A percentile compares a stretch with the other conserved stretches of the same genome.
Conservation (phyloP, 2,113 vertebrate genomes). For the Zonotrichia leucophrys region DNA sequence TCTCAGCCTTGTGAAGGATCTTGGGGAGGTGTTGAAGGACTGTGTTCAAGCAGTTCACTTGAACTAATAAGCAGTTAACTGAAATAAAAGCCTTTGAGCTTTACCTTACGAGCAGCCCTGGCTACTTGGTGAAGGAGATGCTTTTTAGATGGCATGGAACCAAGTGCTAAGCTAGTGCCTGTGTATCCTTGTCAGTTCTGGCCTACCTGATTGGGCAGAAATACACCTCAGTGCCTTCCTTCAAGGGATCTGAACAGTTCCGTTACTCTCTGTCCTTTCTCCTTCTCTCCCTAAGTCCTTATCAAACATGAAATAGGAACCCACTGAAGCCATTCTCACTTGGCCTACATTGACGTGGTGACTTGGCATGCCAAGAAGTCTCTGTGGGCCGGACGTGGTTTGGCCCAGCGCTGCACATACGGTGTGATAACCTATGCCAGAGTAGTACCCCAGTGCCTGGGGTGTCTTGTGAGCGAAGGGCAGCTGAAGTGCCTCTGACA, state of each 20-base stretch:
- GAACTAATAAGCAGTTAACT: not conserved
- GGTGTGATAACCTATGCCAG: not conserved
- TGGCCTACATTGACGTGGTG: not conserved
- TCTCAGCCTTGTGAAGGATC: not conserved
- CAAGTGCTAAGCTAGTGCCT: not conserved
- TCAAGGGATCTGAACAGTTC: not conserved
- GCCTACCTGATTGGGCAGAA: not conserved
- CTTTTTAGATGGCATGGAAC: not conserved
- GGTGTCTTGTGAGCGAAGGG: not conserved
- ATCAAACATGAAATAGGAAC: not conserved
- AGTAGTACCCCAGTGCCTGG: not conserved
- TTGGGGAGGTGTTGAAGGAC: rapidly evolving
- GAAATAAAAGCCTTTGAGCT: not conserved
- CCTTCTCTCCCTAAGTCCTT: not conserved
- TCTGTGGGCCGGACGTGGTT: not conserved
- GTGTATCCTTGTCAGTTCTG: not conserved
- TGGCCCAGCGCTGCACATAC: not conserved
- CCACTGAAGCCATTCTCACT: not conserved
- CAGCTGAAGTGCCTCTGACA: not conserved
- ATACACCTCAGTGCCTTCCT: not conserved
- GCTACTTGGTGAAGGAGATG: not conserved
- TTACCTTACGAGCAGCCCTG: not conserved
- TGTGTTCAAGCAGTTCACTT: not conserved
- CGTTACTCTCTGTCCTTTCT: not conserved
- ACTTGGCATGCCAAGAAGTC: not conserved